These are phyloP conservation scores for Tipula unca DNA, from an alignment of 2,888 invertebrate species.

Conservation along the genomic window DNA sequence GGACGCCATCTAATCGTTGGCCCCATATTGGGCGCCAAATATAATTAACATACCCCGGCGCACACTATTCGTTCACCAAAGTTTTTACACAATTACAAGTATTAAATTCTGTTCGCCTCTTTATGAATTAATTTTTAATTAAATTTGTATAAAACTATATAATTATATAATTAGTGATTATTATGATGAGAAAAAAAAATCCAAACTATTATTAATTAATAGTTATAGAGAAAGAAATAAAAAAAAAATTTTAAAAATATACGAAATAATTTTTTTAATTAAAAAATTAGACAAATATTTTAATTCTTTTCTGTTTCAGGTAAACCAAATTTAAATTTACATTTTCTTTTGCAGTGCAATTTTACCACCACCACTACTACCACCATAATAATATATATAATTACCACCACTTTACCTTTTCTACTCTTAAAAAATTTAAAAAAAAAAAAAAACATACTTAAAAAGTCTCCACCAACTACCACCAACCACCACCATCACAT, in stretches of 20 bases:
- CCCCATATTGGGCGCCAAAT: background rate
- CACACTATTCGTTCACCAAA: background rate
- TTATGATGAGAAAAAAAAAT: background rate
- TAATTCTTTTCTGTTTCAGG: background rate
- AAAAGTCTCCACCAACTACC: constrained; percentile 9
- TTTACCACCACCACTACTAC: background rate
- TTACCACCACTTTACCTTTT: constrained; percentile 8
- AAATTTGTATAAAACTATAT: constrained; percentile 1
- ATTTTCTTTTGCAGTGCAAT: constrained; percentile 1
- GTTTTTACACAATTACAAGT: background rate
- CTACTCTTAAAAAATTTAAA: background rate
- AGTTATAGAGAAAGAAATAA: background rate
- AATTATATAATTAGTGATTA: background rate
- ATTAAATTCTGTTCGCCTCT: background rate
- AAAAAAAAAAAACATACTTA: background rate
- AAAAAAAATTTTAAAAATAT: constrained; percentile 1
- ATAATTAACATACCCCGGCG: background rate
- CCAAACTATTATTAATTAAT: background rate
- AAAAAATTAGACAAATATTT: background rate
- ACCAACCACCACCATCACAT: background rate
- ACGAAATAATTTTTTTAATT: background rate
- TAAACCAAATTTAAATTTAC: background rate
- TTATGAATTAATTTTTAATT: background rate
- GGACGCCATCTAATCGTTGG: background rate
- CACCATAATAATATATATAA: background rate